Evolutionary conservation across 2,888 invertebrate species (phyloP).

Genomic region (Chrysopilus asiliformis): DNA sequence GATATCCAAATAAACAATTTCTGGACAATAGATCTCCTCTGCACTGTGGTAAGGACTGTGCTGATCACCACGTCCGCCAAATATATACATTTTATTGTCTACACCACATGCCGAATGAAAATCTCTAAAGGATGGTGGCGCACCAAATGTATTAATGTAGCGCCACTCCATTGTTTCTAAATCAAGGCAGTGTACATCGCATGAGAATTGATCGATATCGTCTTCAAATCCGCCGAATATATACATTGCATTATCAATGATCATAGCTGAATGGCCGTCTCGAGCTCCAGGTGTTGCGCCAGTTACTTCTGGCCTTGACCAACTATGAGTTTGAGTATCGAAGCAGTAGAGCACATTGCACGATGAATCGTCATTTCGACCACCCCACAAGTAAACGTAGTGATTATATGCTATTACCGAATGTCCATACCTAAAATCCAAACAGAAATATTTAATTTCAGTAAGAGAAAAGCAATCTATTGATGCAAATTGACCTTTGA

Average conservation of each 20-base stretch:
- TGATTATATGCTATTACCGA: slow-evolving; percentile 70
- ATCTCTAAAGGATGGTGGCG: slow-evolving; percentile 61
- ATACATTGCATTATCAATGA: slow-evolving; percentile 67
- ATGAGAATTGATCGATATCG: slow-evolving; percentile 62
- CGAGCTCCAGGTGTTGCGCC: slow-evolving; percentile 67
- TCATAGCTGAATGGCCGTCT: slow-evolving; percentile 84
- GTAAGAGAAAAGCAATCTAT: no score
- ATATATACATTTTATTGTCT: slow-evolving; percentile 70
- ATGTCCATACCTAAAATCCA: slow-evolving; percentile 75
- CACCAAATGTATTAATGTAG: slow-evolving; percentile 47
- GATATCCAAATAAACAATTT: slow-evolving; percentile 64
- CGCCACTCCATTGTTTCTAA: slow-evolving; percentile 61
- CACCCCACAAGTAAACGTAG: slow-evolving; percentile 76
- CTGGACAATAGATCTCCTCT: slow-evolving; percentile 65
- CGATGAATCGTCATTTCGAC: slow-evolving; percentile 65
- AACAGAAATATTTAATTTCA: no score
- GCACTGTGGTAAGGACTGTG: slow-evolving; percentile 49
- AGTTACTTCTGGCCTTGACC: slow-evolving; percentile 50
- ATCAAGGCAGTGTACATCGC: slow-evolving; percentile 62
- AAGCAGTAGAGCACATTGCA: slow-evolving; percentile 73
- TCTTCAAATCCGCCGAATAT: slow-evolving; percentile 89
- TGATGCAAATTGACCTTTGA: slow-evolving; percentile 38
- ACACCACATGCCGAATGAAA: slow-evolving; percentile 78
- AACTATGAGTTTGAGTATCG: slow-evolving; percentile 54
- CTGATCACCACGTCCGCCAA: slow-evolving; percentile 74